phyloP scores from a whole-genome alignment of 2,888 invertebrate species.

The Trachelus tabidus region DNA sequence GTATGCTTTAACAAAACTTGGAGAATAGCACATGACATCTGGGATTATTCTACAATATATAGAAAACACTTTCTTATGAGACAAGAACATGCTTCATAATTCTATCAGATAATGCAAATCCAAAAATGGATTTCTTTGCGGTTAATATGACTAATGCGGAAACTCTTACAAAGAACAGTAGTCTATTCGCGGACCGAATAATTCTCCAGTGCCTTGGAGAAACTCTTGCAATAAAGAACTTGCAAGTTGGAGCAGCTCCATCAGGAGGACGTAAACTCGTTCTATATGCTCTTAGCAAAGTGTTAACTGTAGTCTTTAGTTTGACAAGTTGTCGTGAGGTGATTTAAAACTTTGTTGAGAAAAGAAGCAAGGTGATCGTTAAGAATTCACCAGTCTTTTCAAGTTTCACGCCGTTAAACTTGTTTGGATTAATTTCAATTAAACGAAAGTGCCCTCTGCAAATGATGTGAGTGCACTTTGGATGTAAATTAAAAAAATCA shows the following conservation, averaged over 20 bases:
- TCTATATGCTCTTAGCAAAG: not conserved
- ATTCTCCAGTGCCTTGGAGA: not conserved
- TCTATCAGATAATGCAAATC: too few relatives aligned
- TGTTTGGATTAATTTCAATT: not conserved
- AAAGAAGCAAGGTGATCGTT: not conserved
- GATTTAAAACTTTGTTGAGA: not conserved
- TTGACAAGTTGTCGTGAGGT: not conserved
- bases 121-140: too few relatives aligned
- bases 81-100: too few relatives aligned
- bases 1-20: not conserved
- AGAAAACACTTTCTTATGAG: too few relatives aligned
- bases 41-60: too few relatives aligned
- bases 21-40: not conserved
- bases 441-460: not conserved
- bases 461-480: not conserved
- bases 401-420: not conserved
- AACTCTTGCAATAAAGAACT: not conserved
- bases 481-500: not conserved
- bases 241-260: not conserved
- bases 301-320: not conserved
- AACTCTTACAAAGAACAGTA: too few relatives aligned
- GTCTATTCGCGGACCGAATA: too few relatives aligned
- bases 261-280: not conserved
- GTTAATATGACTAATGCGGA: too few relatives aligned
- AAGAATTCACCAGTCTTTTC: not conserved